A percentile compares a stretch with the other conserved stretches of the same genome.
Evolutionary conservation across 2,797 vertebrate species (phyloP).

Genomic region (Microctenopoma lineatum): DNA sequence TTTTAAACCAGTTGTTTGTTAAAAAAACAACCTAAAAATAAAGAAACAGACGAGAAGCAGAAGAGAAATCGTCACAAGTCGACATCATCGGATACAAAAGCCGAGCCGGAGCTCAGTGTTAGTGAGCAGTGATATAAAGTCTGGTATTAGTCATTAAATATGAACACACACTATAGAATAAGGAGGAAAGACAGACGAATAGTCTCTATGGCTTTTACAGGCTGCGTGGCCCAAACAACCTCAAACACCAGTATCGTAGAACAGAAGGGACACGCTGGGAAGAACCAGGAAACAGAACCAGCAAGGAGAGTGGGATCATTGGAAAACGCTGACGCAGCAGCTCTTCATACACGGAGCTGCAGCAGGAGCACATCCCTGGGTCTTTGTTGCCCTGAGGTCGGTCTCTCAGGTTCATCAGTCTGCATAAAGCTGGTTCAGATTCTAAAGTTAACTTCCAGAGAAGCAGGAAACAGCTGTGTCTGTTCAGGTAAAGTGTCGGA

Average conservation of each 20-base stretch:
- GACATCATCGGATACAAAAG: slow-evolving; percentile 80
- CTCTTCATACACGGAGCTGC: neutral
- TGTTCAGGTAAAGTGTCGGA: no score
- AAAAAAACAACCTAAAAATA: slow-evolving; percentile 49
- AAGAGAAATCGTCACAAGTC: slow-evolving; percentile 67
- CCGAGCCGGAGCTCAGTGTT: slow-evolving; percentile 78
- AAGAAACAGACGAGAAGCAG: slow-evolving; percentile 69
- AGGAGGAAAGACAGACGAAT: slow-evolving; percentile 43
- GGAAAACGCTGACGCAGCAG: slow-evolving; percentile 22
- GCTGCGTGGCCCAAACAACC: slow-evolving; percentile 74
- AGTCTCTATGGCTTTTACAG: slow-evolving; percentile 85
- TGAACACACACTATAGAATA: slow-evolving; percentile 71
- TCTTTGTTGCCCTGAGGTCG: neutral
- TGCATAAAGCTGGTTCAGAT: no score
- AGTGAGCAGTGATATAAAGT: slow-evolving; percentile 83
- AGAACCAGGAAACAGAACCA: slow-evolving; percentile 5
- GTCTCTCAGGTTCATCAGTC: neutral
- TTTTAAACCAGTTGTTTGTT: slow-evolving; percentile 54
- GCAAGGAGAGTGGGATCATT: slow-evolving; percentile 39
- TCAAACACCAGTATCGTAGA: slow-evolving; percentile 43
- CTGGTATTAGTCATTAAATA: slow-evolving; percentile 74
- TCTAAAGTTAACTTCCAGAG: no score
- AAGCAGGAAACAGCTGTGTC: no score
- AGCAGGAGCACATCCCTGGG: no score
- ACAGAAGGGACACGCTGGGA: slow-evolving; percentile 15